Conservation (phyloP, 64 coral and sea anemone species). For the Platygyra sinensis region DNA sequence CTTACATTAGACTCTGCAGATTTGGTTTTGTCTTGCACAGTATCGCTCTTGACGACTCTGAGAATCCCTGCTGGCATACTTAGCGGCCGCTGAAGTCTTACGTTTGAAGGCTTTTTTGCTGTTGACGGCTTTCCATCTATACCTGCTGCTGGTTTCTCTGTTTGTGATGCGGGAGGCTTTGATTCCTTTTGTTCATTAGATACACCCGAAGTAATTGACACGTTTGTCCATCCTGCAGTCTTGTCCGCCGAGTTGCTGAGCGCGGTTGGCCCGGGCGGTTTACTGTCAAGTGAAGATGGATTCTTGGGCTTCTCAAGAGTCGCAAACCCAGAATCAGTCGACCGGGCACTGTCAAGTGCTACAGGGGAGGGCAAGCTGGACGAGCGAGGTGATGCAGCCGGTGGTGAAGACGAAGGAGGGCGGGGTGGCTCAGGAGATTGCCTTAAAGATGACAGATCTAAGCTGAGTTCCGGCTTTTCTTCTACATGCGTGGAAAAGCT, state of each 20-base stretch:
- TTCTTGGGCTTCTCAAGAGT: background rate
- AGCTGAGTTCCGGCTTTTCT: background rate
- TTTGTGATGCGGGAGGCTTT: background rate
- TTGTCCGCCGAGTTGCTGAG: background rate
- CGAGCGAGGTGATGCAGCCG: background rate
- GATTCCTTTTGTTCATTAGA: background rate
- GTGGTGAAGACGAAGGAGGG: slow-evolving; percentile 14
- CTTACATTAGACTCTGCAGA: background rate
- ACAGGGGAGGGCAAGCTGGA: slow-evolving; percentile 9
- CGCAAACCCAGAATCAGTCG: slow-evolving; percentile 42
- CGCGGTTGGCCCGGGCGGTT: background rate
- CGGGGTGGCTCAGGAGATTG: background rate
- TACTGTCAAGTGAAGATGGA: background rate
- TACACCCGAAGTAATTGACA: background rate
- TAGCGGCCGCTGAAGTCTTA: background rate
- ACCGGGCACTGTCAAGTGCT: slow-evolving; percentile 14
- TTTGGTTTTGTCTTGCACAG: background rate
- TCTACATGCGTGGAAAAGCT: background rate
- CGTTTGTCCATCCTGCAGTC: background rate
- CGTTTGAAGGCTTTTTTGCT: background rate
- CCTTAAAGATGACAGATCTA: slow-evolving; percentile 10
- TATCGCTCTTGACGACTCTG: background rate
- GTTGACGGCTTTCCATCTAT: background rate
- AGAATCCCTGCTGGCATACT: slow-evolving; percentile 6
- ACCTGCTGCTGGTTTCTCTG: background rate